Evolutionary conservation across 2,888 invertebrate species (phyloP), one percentile per base, ranked within the genome.

Genomic region (Coleophora flavipennella): DNA sequence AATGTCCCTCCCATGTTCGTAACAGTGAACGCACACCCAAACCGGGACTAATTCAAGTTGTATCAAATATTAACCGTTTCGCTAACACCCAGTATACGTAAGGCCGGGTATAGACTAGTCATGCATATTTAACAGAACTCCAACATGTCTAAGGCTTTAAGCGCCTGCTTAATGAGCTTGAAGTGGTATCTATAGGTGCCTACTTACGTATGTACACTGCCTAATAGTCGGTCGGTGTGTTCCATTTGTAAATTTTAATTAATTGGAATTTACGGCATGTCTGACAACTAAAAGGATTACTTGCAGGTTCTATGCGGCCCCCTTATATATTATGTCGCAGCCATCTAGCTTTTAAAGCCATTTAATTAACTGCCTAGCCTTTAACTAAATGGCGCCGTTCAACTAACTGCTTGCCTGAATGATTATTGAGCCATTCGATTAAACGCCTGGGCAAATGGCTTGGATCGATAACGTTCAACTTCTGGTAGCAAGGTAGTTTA

Each of bases 91-190:
- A 54, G 60, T 67, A 13, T n/a, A 39, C 11, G 13, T 36, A 29
- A 29, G 29, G 29, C 29, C 13, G 12, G 36, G 13, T 46, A 49
- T 43, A 49, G 44, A 48, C 51, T 50, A 53, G 52, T 51, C 63
- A 59, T 67, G 70, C 64, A 74, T 73, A 70, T 69, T 69, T 64
- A 67, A 70, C 53, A 53, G 58, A 53, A 53, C 49, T 46, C 51
- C 57, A 55, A 67, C 71, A 60, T 63, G 63, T 57, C 53, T 71
- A 67, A 66, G 69, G 71, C 61, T 73, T 70, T 70, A 71, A 70
- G 65, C 64, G 53, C 44, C 41, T 44, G 49, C 58, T 57, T 71
- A 71, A 73, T 71, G 64, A 68, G 67, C 62, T 62, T 62, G 59
- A 48, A 41, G 42, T 38, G 36, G 38, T 6, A 20, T 20, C 20